Conservation (phyloP, 2,113 vertebrate species). For the Pachypanchax playfairii region DNA sequence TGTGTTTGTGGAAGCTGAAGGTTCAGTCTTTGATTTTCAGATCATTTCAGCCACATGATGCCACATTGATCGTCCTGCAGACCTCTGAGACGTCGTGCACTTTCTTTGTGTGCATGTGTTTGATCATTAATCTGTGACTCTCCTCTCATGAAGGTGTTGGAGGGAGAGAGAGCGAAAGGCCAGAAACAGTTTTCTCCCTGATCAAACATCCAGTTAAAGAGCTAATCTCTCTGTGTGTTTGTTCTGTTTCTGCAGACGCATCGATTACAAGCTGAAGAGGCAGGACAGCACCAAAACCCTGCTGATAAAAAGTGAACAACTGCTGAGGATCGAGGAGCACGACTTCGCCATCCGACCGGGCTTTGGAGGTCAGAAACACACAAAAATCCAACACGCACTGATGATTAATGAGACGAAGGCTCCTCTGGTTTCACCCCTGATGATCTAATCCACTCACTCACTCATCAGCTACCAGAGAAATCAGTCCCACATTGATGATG, state of each 20-base stretch:
- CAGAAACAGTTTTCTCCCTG: slow-evolving; percentile 24
- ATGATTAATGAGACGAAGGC: slow-evolving; percentile 14
- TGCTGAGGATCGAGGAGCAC: slow-evolving; percentile 89
- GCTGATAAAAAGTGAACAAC: slow-evolving; percentile 85
- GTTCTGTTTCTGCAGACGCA: slow-evolving; percentile 71
- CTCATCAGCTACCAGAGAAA: slow-evolving; percentile 16
- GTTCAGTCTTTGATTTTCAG: too few relatives aligned
- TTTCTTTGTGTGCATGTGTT: not conserved
- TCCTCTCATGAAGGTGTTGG: slow-evolving; percentile 17
- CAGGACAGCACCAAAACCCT: slow-evolving; percentile 87
- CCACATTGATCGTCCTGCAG: too few relatives aligned
- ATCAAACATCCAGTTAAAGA: slow-evolving; percentile 43
- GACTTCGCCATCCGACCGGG: slow-evolving; percentile 92
- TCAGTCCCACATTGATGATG: slow-evolving; percentile 22
- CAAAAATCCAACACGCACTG: slow-evolving; percentile 11
- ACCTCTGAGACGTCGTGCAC: too few relatives aligned
- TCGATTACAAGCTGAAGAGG: slow-evolving; percentile 86
- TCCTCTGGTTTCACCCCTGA: slow-evolving; percentile 27
- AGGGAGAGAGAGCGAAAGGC: slow-evolving; percentile 4
- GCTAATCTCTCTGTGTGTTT: slow-evolving; percentile 18
- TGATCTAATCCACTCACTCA: slow-evolving; percentile 53
- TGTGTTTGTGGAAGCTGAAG: slow-evolving; percentile 5
- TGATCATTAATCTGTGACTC: not conserved
- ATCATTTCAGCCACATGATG: too few relatives aligned
- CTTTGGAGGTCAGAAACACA: slow-evolving; percentile 85